Evolutionary conservation across 2,113 vertebrate genomes (phyloP).

Genomic region (Siniperca knerii): DNA sequence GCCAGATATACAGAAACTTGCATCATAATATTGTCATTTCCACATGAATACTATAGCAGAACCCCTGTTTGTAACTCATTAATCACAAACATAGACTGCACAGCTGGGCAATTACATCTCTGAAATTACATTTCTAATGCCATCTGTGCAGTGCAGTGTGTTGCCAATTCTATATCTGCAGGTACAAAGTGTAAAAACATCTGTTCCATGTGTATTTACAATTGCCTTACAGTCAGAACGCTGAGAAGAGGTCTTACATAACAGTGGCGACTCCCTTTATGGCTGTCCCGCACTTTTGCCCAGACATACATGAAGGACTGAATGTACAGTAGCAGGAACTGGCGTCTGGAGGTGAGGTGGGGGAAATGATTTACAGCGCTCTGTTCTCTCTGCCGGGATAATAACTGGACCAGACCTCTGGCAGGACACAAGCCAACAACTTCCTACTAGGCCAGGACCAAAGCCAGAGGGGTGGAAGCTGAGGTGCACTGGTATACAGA

Average conservation of each 20-base stretch:
- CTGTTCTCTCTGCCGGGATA: conserved; percentile 42
- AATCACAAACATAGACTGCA: conserved; percentile 5
- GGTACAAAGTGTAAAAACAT: conserved; percentile 34
- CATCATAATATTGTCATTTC: neutral
- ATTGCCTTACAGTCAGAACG: neutral
- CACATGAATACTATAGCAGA: neutral
- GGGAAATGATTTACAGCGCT: conserved; percentile 49
- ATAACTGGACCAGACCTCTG: conserved; percentile 65
- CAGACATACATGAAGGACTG: conserved; percentile 42
- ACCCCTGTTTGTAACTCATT: neutral
- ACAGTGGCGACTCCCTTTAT: conserved; percentile 46
- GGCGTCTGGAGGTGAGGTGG: conserved; percentile 34
- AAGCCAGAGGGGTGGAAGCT: conserved; percentile 23
- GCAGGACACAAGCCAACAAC: conserved; percentile 37
- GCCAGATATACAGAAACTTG: neutral
- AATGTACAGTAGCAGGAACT: conserved; percentile 47
- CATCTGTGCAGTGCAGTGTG: conserved; percentile 44
- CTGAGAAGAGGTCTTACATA: conserved; percentile 42
- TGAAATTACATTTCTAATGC: conserved; percentile 31
- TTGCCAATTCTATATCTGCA: conserved; percentile 40
- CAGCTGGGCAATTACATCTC: conserved; percentile 13
- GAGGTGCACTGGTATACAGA: neutral
- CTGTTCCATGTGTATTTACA: conserved; percentile 45
- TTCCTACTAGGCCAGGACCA: conserved; percentile 21
- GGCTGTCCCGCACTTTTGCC: conserved; percentile 33